These are phyloP conservation scores for Sebastes nivosus DNA, from an alignment of 2,797 vertebrate genomes.

Conservation along the genomic window DNA sequence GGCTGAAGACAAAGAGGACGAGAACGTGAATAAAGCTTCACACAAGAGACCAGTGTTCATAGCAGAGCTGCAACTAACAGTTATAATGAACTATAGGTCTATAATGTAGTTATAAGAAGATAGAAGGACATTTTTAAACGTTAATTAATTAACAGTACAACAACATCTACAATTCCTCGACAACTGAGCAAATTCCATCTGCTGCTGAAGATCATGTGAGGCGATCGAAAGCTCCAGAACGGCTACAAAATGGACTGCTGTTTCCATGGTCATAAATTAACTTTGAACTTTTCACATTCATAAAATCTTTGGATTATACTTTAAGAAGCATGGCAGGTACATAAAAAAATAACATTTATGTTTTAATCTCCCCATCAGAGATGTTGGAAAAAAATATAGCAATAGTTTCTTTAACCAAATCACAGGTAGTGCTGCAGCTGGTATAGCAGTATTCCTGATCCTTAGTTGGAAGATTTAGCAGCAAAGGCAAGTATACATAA, in stretches of 20 bases:
- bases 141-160: too few relatives aligned
- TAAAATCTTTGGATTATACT: background rate
- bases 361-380: background rate
- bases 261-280: background rate
- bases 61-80: too few relatives aligned
- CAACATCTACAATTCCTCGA: too few relatives aligned
- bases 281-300: background rate
- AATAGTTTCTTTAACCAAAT: background rate
- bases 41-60: too few relatives aligned
- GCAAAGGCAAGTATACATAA: too few relatives aligned
- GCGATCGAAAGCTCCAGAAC: background rate
- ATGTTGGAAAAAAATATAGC: background rate
- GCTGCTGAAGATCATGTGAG: background rate
- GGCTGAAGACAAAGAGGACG: conserved; percentile 78
- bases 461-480: too few relatives aligned
- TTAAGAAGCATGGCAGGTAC: background rate
- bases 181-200: background rate
- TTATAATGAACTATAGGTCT: too few relatives aligned
- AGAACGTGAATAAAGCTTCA: background rate
- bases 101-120: too few relatives aligned
- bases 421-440: background rate
- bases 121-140: too few relatives aligned
- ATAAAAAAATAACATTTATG: background rate
- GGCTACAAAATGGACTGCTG: background rate
- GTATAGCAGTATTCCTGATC: background rate